phyloP scores from a whole-genome alignment of 2,113 vertebrate species.

The Steatornis caripensis region DNA sequence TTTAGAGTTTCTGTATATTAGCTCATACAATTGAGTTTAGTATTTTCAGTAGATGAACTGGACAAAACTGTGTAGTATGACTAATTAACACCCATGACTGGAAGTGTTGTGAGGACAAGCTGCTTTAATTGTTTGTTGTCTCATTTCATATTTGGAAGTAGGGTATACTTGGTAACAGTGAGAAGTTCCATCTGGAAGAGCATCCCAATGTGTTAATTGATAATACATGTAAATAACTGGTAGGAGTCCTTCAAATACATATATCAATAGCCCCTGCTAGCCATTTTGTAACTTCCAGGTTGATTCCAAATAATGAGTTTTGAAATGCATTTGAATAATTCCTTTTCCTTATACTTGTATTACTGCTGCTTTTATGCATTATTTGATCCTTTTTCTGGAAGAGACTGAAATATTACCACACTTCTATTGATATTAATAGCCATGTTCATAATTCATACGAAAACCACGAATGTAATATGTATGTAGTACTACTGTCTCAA shows the following conservation, averaged over 20 bases:
- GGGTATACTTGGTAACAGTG: neutral
- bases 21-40: neutral
- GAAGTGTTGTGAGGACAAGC: neutral
- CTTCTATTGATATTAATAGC: neutral
- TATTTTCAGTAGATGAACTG: neutral
- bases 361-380: neutral
- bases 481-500: neutral
- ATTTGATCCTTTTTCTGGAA: neutral
- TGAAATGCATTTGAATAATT: neutral
- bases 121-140: neutral
- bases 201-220: neutral
- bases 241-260: neutral
- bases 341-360: neutral
- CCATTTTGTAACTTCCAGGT: neutral
- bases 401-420: neutral
- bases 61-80: neutral
- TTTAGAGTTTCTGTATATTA: neutral
- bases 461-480: neutral
- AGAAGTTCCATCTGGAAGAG: neutral
- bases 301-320: neutral
- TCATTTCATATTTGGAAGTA: neutral
- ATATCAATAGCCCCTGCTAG: neutral
- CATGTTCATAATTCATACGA: neutral
- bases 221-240: neutral
- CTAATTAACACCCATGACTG: neutral